These are phyloP conservation scores for Pinna nobilis DNA, from an alignment of 1,140 invertebrate genomes.

Conservation along the genomic window DNA sequence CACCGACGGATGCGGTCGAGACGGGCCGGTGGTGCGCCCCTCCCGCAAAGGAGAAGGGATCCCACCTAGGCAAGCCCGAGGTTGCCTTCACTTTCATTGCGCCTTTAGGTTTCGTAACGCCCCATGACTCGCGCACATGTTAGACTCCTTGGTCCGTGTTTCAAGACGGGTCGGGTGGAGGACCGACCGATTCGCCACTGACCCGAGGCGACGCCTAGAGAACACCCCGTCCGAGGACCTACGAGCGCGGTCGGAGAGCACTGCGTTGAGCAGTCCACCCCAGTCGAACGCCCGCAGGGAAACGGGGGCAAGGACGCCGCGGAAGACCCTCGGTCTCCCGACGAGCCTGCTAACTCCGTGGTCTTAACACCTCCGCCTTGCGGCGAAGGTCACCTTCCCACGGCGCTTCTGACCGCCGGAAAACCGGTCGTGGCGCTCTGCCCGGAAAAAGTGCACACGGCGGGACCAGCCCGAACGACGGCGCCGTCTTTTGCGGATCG, in stretches of 20 bases:
- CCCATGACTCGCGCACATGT: conserved; percentile 86
- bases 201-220: conserved; percentile 25
- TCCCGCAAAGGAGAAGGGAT: conserved; percentile 78
- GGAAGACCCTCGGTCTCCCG: conserved; percentile 36
- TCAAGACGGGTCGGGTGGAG: conserved; percentile 87
- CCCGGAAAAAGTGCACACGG: conserved; percentile 40
- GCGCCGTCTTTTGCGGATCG: not conserved
- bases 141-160: conserved; percentile 96
- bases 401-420: conserved; percentile 43
- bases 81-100: conserved; percentile 79
- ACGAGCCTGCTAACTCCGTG: conserved; percentile 18
- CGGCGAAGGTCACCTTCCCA: conserved; percentile 34
- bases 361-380: conserved; percentile 19
- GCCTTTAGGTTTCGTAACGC: conserved; percentile 80
- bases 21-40: conserved; percentile 74
- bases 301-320: conserved; percentile 17
- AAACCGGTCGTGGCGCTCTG: conserved; percentile 49
- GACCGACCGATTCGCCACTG: conserved; percentile 71
- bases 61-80: conserved; percentile 67
- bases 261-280: conserved; percentile 30
- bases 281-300: conserved; percentile 30
- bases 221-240: conserved; percentile 12
- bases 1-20: conserved; percentile 52
- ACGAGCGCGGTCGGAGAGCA: conserved; percentile 34
- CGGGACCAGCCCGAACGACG: conserved; percentile 6